Evolutionary conservation across 2,113 vertebrate genomes (phyloP), one percentile per base, ranked within the genome.

Genomic region (Chamaetylas fuelleborni): DNA sequence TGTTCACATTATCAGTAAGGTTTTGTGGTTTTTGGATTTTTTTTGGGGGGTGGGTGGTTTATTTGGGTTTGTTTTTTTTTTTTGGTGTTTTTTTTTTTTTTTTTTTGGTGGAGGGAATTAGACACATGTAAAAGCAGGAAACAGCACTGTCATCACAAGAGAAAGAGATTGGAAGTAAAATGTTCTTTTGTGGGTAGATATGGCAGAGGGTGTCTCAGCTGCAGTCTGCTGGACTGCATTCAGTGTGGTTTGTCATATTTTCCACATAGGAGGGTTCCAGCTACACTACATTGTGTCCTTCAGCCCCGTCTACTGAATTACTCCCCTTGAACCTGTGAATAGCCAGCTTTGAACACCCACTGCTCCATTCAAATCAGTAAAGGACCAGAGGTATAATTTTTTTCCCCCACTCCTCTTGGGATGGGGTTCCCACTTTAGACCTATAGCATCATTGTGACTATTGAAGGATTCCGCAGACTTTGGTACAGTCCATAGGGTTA

Each of bases 361-460:
- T 60, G 54, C 34, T 83, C 45, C 15, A 4, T 92, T 73, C 58
- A 80, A 13, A 54, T 81, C 42, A 15, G 36, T 60, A 25, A 54
- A 76, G 65, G 33, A 66, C 9, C 18, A 77, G 67, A 53, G 11
- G 13, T 61, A 17, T 81, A 15, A 43, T 51, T 85, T 61, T 10
- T 14, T 1, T 4, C 2, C 1, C 20, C 2, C 2, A 3, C 6
- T 26, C 14, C 8, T n/a, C 14, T 23, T 22, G 14, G 11, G 7
- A 3, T 65, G 13, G 0, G 0, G 10, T 65, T 93, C 25, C 18
- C 36, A 6, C 45, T 72, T 64, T 15, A 45, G 62, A 65, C 40
- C 45, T 61, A 6, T 29, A 45, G 12, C n/a, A 43, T 6, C 40
- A 11, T 1, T 12, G 33, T 54, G 43, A 58, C 73, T 74, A 0